Evolutionary conservation across 2,888 invertebrate species (phyloP), one percentile per base, ranked within the genome.

Genomic region (Dromius quadrimaculatus): DNA sequence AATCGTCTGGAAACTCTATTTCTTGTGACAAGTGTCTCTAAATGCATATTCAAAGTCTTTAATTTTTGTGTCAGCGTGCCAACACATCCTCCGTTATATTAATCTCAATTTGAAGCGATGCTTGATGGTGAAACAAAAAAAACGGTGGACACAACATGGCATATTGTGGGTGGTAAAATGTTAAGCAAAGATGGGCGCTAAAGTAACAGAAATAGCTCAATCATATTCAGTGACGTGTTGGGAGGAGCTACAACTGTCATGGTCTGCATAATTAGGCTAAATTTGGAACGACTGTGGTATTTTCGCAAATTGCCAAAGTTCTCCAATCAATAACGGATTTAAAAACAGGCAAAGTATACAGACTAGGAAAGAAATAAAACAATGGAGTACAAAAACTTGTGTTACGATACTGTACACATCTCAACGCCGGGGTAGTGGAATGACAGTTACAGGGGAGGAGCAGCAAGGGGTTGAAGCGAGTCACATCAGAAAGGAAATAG

Each of bases 401-500:
- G 64, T 64, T 64, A 64, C 64, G 64, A 50, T 50, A 32, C 64
- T 64, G 64, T 64, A 50, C 64, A 32, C 64, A 64, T 64, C 64
- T 47, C 64, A 61, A 41, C 41, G 41, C 61, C 19, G 62, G 62
- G 62, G 62, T 15, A 11, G 62, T 11, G 50, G 34, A 41, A 45
- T 19, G 47, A n/a, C 36, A 34, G 59, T 34, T 11, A 6, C 23
- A 34, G 23, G 43, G 62, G 62, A 41, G 2, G 22, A n/a, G 22
- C 13, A 36, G 19, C 20, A 17, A 17, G 23, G 64, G 63, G 28
- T 13, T 34, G 28, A 76, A 77, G 78, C 78, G 79, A 79, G 78
- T 79, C 80, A 76, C 79, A 81, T 82, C 83, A 80, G 79, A 82
- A 81, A 86, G 86, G 87, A 86, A 87, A 87, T 86, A 85, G 87